Evolutionary conservation across 2,113 vertebrate genomes (phyloP).

Genomic region (Cottus gobio): DNA sequence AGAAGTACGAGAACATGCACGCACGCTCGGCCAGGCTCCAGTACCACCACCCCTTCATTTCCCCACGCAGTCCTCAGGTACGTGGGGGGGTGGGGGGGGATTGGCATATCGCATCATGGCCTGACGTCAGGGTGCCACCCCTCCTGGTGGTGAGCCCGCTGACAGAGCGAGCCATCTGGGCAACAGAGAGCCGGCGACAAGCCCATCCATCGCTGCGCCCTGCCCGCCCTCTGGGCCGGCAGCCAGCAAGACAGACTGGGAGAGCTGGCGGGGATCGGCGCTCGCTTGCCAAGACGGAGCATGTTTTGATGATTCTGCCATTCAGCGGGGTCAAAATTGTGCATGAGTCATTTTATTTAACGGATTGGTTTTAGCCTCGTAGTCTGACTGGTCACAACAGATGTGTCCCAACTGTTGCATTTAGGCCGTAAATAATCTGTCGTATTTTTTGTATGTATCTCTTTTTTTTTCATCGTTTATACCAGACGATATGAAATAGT

Average conservation of each 20-base stretch:
- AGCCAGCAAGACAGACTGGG: slow-evolving; percentile 68
- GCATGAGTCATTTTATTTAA: slow-evolving; percentile 43
- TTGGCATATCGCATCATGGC: slow-evolving; percentile 60
- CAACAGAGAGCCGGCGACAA: slow-evolving; percentile 58
- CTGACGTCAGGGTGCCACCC: slow-evolving; percentile 72
- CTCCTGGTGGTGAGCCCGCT: slow-evolving; percentile 63
- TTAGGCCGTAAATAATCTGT: neutral
- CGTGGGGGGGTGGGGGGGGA: neutral
- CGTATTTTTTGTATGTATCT: neutral
- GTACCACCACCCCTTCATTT: slow-evolving; percentile 31
- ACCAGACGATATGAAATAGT: neutral
- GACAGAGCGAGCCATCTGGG: slow-evolving; percentile 81
- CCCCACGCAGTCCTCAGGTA: slow-evolving; percentile 71
- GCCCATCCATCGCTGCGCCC: slow-evolving; percentile 58
- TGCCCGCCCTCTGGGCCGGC: slow-evolving; percentile 60
- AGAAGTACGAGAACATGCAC: slow-evolving; percentile 6
- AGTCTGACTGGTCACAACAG: slow-evolving; percentile 43
- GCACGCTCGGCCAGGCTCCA: slow-evolving; percentile 25
- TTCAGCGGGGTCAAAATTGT: slow-evolving; percentile 55
- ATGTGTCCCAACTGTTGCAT: slow-evolving; percentile 48
- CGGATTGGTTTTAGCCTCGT: neutral
- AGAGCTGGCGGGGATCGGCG: slow-evolving; percentile 51
- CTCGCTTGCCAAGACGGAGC: slow-evolving; percentile 54
- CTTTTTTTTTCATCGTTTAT: neutral
- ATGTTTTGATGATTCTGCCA: slow-evolving; percentile 57